Percentiles rank a stretch among this genome's conserved stretches.
Evolutionary conservation across 2,797 vertebrate genomes (phyloP).

Genomic region (Hephaestus fuliginosus): DNA sequence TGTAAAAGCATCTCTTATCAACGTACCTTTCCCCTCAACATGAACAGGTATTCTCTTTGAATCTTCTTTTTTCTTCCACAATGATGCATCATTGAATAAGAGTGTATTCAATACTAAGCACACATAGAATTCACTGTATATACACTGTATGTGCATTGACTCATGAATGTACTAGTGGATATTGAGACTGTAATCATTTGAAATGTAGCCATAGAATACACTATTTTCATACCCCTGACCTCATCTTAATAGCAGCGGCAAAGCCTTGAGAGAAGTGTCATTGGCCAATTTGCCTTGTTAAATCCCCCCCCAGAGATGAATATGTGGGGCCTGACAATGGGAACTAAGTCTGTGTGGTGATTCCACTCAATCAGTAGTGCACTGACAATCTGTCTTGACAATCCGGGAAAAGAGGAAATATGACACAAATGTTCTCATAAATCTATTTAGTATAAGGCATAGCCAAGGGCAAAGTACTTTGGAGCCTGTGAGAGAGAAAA

Average conservation of each 20-base stretch:
- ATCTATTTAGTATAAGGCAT: slow-evolving; percentile 88
- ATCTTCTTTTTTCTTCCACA: neutral
- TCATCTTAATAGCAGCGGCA: slow-evolving; percentile 66
- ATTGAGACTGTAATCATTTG: slow-evolving; percentile 57
- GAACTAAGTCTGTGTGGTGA: slow-evolving; percentile 80
- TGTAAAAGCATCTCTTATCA: neutral
- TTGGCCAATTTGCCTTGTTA: slow-evolving; percentile 84
- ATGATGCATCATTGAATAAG: no score
- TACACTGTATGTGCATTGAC: slow-evolving; percentile 15
- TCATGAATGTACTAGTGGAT: slow-evolving; percentile 26
- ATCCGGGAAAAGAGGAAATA: slow-evolving; percentile 86
- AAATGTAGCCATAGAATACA: slow-evolving; percentile 62
- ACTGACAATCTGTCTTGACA: slow-evolving; percentile 86
- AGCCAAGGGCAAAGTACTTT: slow-evolving; percentile 88
- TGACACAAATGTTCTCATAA: slow-evolving; percentile 89
- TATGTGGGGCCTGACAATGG: slow-evolving; percentile 80
- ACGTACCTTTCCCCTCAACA: neutral
- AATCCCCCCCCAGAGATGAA: slow-evolving; percentile 81
- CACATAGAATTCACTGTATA: no score
- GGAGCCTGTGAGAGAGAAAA: slow-evolving; percentile 82
- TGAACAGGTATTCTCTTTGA: neutral
- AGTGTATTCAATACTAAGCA: neutral
- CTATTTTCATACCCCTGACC: slow-evolving; percentile 82
- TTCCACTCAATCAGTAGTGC: slow-evolving; percentile 83
- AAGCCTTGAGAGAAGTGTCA: slow-evolving; percentile 78